Evolutionary conservation across 1,140 invertebrate species (phyloP).

Genomic region (Orussus abietinus): DNA sequence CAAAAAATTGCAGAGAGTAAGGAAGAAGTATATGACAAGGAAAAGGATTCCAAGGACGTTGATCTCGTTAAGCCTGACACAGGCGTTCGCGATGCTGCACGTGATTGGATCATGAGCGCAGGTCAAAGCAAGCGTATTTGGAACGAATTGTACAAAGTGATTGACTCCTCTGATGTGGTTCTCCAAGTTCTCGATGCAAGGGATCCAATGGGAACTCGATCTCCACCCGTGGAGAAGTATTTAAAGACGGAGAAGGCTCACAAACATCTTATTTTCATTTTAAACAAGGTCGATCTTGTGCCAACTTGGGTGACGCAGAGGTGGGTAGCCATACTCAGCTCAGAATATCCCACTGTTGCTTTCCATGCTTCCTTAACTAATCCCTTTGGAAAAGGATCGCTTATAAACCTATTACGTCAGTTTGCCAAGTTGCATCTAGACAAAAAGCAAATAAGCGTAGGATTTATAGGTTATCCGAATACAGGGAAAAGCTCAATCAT

Average conservation of each 20-base stretch:
- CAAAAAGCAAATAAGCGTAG: conserved; percentile 98
- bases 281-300: conserved; percentile 87
- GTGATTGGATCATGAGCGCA: conserved; percentile 85
- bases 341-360: conserved; percentile 95
- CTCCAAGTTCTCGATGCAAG: conserved; percentile 91
- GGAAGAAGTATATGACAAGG: conserved; percentile 71
- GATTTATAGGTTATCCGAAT: conserved; percentile 99
- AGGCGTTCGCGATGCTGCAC: conserved; percentile 67
- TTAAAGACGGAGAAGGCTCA: conserved; percentile 72
- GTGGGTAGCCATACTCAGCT: conserved; percentile 91
- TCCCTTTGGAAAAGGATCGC: conserved; percentile 96
- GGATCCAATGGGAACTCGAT: conserved; percentile 93
- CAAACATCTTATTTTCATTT: conserved; percentile 71
- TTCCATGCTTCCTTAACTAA: conserved; percentile 98
- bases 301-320: conserved; percentile 96
- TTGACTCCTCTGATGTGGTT: conserved; percentile 97
- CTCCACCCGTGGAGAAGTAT: conserved; percentile 82
- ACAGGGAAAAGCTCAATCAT: conserved; percentile 98
- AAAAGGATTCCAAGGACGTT: conserved; percentile 68
- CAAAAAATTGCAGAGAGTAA: conserved; percentile 67
- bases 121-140: conserved; percentile 97
- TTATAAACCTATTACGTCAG: conserved; percentile 95
- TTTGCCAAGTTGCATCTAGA: conserved; percentile 94
- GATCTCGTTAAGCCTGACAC: conserved; percentile 81
- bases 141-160: conserved; percentile 99